These are phyloP conservation scores for Drosophila athabasca DNA, from an alignment of 1,140 invertebrate genomes.

Conservation along the genomic window DNA sequence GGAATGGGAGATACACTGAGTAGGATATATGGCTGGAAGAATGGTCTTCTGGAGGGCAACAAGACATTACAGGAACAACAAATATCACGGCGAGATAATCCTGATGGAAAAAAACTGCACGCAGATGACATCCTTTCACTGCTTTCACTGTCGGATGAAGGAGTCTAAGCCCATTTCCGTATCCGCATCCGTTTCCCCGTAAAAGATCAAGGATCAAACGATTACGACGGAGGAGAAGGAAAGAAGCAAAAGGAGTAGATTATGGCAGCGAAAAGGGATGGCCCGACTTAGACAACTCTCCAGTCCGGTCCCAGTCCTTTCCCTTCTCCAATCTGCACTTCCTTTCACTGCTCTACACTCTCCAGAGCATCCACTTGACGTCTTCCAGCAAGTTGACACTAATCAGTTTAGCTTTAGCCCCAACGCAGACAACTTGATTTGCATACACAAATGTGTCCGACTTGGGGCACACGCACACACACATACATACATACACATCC, in stretches of 20 bases:
- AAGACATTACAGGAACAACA: too few species aligned
- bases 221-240: not conserved
- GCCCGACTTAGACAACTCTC: slow-evolving; percentile 1
- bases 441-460: slow-evolving; percentile 36
- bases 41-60: too few species aligned
- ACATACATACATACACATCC: not conserved
- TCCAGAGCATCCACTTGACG: slow-evolving; percentile 48
- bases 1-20: too few species aligned
- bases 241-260: slow-evolving; percentile 24
- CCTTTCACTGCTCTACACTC: not conserved
- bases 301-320: not conserved
- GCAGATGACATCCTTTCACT: too few species aligned
- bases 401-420: slow-evolving; percentile 55
- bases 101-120: too few species aligned
- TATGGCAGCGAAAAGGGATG: not conserved
- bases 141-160: too few species aligned
- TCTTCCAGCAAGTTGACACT: slow-evolving; percentile 46
- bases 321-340: not conserved
- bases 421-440: slow-evolving; percentile 42
- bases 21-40: too few species aligned
- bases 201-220: slow-evolving; percentile 42
- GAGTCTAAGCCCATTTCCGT: not conserved
- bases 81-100: too few species aligned
- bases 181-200: not conserved
- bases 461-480: too few species aligned